Percentiles rank a stretch among this genome's conserved stretches.
These are phyloP conservation scores for Catamblyrhynchus diadema DNA, from an alignment of 2,797 vertebrate genomes.

Conservation along the genomic window DNA sequence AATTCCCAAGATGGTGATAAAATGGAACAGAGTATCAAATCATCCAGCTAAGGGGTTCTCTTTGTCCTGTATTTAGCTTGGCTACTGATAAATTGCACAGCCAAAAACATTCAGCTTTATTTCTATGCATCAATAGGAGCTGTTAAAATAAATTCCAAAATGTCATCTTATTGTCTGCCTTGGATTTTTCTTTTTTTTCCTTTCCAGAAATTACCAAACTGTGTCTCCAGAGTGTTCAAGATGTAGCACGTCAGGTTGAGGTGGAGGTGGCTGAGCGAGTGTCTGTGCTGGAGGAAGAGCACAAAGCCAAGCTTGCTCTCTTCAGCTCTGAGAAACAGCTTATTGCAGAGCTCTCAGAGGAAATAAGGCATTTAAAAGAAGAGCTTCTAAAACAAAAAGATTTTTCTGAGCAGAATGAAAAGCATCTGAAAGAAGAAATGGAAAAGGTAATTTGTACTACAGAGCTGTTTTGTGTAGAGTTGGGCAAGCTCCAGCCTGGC, in stretches of 20 bases:
- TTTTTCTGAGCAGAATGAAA: slow-evolving; percentile 55
- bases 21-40: background rate
- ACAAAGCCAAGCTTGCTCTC: slow-evolving; percentile 61
- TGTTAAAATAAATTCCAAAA: background rate
- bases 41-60: background rate
- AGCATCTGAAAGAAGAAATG: slow-evolving; percentile 63
- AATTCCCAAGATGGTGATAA: background rate
- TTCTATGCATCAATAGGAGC: background rate
- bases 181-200: background rate
- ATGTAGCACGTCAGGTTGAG: slow-evolving; percentile 75
- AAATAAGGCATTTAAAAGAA: slow-evolving; percentile 69
- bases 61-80: background rate
- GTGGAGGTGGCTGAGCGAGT: slow-evolving; percentile 74
- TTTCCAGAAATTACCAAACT: slow-evolving; percentile 77
- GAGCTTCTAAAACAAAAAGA: slow-evolving; percentile 72
- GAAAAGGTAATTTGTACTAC: slow-evolving; percentile 54
- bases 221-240: slow-evolving; percentile 62
- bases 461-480: background rate
- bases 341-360: slow-evolving; percentile 73
- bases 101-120: background rate
- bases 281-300: slow-evolving; percentile 72
- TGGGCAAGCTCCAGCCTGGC: background rate
- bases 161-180: background rate
- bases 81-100: background rate
- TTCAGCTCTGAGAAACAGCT: slow-evolving; percentile 48